These are phyloP conservation scores for Macaria notata DNA, from an alignment of 2,888 invertebrate genomes.

Conservation along the genomic window DNA sequence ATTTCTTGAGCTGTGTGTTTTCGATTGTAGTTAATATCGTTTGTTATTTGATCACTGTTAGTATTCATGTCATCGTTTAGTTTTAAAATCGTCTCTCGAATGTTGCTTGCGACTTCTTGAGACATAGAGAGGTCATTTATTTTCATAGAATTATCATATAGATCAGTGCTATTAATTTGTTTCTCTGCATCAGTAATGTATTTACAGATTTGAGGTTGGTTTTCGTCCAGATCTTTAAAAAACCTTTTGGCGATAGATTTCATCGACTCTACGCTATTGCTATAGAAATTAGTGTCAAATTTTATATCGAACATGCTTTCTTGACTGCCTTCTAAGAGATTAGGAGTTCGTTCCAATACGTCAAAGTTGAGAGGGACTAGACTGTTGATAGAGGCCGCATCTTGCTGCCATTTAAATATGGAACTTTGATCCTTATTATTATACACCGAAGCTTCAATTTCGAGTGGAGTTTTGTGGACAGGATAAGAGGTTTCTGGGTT, in stretches of 20 bases:
- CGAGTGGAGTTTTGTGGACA: constrained; percentile 1
- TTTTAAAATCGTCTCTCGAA: too few species aligned
- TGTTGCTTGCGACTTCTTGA: too few species aligned
- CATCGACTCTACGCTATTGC: constrained; percentile 52
- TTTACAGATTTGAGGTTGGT: constrained; percentile 32
- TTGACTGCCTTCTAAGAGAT: not conserved
- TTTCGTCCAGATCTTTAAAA: constrained; percentile 23
- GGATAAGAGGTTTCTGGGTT: constrained; percentile 3
- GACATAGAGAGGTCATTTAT: constrained; percentile 2
- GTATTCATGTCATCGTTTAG: too few species aligned
- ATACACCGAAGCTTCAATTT: constrained; percentile 20
- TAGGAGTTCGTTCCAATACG: not conserved
- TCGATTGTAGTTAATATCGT: not conserved
- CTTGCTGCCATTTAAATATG: constrained; percentile 25
- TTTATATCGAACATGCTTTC: constrained; percentile 25
- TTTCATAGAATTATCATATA: constrained; percentile 44
- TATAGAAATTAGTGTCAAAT: constrained; percentile 7
- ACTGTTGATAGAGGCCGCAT: constrained; percentile 19
- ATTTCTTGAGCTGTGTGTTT: constrained; percentile 4
- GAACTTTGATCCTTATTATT: constrained; percentile 19
- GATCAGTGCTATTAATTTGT: constrained; percentile 52
- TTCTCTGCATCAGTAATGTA: constrained; percentile 48
- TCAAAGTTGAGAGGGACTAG: constrained; percentile 18
- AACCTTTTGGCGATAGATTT: constrained; percentile 43
- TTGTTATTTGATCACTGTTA: not conserved